A percentile compares a stretch with the other conserved stretches of the same genome.
phyloP scores from a whole-genome alignment of 2,888 invertebrate genomes.

The Polydrusus pterygomalis region DNA sequence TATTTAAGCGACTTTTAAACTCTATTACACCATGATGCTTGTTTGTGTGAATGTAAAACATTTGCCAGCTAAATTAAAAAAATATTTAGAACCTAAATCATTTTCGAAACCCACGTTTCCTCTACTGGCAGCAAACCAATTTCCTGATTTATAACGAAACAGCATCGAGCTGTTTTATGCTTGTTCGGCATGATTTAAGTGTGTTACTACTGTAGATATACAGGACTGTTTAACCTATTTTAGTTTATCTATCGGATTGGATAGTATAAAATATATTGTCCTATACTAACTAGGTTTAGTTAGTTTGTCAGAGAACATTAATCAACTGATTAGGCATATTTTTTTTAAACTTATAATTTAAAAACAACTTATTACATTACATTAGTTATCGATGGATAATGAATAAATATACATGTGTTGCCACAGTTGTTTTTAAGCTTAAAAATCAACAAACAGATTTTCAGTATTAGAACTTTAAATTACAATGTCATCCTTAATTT shows the following conservation, averaged over 20 bases:
- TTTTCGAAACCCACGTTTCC: background rate
- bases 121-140: slow-evolving; percentile 31
- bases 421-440: too few species aligned
- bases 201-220: background rate
- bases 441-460: too few species aligned
- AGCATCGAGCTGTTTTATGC: slow-evolving; percentile 33
- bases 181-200: slow-evolving; percentile 11
- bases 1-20: too few species aligned
- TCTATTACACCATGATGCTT: too few species aligned
- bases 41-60: background rate
- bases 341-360: too few species aligned
- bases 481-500: too few species aligned
- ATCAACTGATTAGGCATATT: too few species aligned
- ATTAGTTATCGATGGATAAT: too few species aligned
- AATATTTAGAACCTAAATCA: slow-evolving; percentile 1
- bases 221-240: background rate
- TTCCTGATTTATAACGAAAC: slow-evolving; percentile 39
- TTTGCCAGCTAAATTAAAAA: background rate
- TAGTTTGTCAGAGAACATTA: too few species aligned
- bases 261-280: background rate
- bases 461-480: too few species aligned
- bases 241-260: background rate
- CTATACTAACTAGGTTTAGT: background rate
- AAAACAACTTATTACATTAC: too few species aligned
- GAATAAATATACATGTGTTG: too few species aligned